A percentile compares a stretch with the other conserved stretches of the same genome.
These are phyloP conservation scores for Acleris emargana DNA, from an alignment of 2,888 invertebrate genomes.

Conservation along the genomic window DNA sequence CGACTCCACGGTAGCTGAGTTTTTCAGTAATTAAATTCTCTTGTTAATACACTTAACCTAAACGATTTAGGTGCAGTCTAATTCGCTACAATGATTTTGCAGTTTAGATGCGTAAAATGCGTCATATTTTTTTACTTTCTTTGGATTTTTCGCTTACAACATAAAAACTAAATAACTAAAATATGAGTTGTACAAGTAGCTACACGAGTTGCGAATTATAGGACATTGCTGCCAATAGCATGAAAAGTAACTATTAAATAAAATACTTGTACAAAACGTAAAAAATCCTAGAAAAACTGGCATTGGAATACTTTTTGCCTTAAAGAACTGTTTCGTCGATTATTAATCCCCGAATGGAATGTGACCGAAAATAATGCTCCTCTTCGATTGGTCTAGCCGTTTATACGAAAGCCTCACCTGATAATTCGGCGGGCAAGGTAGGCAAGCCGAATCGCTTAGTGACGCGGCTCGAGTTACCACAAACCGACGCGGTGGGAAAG, in stretches of 20 bases:
- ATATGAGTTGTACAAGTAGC: no score
- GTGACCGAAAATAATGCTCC: slow-evolving; percentile 62
- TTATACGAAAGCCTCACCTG: slow-evolving; percentile 41
- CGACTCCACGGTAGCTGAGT: slow-evolving; percentile 65
- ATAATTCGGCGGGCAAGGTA: slow-evolving; percentile 43
- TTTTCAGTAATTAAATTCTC: slow-evolving; percentile 70
- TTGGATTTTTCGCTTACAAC: not conserved
- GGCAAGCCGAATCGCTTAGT: slow-evolving; percentile 66
- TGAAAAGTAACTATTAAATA: no score
- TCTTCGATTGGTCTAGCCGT: slow-evolving; percentile 48
- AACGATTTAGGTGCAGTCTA: slow-evolving; percentile 47
- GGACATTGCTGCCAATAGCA: no score
- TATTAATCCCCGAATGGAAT: slow-evolving; percentile 60
- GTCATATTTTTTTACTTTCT: not conserved
- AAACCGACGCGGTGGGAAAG: slow-evolving; percentile 64
- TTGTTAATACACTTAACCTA: slow-evolving; percentile 60
- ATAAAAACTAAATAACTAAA: no score
- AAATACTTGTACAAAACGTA: not conserved
- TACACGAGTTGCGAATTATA: no score
- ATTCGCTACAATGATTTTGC: slow-evolving; percentile 37
- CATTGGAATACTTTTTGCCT: slow-evolving; percentile 2
- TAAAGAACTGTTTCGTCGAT: slow-evolving; percentile 45
- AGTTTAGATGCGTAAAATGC: slow-evolving; percentile 21
- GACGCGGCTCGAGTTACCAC: slow-evolving; percentile 61
- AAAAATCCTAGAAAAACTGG: not conserved